A percentile compares a stretch with the other conserved stretches of the same genome.
phyloP scores from a whole-genome alignment of 2,888 invertebrate genomes.

The Philhelius pedissequus region DNA sequence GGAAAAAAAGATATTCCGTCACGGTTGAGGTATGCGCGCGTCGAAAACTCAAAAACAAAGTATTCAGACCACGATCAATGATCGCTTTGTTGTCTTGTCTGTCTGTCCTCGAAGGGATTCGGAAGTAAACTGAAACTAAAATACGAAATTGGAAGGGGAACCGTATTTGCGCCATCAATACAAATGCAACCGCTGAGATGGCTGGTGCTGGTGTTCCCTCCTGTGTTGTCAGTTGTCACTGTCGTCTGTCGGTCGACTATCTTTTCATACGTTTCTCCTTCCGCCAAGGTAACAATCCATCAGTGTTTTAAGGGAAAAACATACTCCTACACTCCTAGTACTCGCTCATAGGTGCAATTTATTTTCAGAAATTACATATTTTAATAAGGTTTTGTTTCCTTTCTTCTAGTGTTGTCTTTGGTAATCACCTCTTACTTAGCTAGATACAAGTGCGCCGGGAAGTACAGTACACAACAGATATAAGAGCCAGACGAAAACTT shows the following conservation, averaged over 20 bases:
- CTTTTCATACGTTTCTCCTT: background rate
- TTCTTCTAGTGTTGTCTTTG: background rate
- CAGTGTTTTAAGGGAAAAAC: background rate
- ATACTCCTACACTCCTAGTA: constrained; percentile 4
- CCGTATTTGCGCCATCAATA: constrained; percentile 50
- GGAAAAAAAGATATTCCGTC: constrained; percentile 11
- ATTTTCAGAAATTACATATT: constrained; percentile 15
- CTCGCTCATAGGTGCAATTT: constrained; percentile 19
- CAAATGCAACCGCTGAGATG: background rate
- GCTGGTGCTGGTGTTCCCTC: no score
- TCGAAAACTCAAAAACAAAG: no score
- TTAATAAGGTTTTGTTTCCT: constrained; percentile 12
- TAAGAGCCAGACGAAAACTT: no score
- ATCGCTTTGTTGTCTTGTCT: constrained; percentile 18
- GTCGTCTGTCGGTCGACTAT: background rate
- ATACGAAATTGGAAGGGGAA: constrained; percentile 37
- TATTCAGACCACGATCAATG: constrained; percentile 19
- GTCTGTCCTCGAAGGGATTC: constrained; percentile 76
- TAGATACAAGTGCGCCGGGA: constrained; percentile 11
- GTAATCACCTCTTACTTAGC: constrained; percentile 34
- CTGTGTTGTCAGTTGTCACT: background rate
- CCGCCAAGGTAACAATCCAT: background rate
- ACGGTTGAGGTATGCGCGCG: constrained; percentile 61
- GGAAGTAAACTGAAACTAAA: constrained; percentile 75
- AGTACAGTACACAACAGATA: background rate